Percentiles rank a stretch among this genome's conserved stretches.
phyloP scores from a whole-genome alignment of 2,888 invertebrate genomes.

The Anorthoa munda region DNA sequence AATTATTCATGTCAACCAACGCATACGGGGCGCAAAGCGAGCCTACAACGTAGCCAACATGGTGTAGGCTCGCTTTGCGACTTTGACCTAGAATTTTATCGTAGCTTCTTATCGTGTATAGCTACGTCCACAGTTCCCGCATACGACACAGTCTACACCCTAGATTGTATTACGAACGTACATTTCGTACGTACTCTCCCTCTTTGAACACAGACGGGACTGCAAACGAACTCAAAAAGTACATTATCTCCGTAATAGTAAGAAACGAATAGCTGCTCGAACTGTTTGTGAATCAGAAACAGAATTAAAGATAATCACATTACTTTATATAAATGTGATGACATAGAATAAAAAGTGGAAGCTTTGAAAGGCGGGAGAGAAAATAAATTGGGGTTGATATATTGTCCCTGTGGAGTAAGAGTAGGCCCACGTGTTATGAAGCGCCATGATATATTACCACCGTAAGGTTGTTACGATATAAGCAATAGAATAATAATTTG shows the following conservation, averaged over 20 bases:
- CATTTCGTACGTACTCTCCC: conserved; percentile 18
- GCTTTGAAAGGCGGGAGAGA: conserved; percentile 81
- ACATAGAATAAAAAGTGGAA: conserved; percentile 69
- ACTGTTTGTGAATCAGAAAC: conserved; percentile 32
- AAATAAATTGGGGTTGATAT: conserved; percentile 86
- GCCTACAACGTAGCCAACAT: not conserved
- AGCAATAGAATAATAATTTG: conserved; percentile 63
- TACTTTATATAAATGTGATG: conserved; percentile 49
- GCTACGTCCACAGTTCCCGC: conserved; percentile 23
- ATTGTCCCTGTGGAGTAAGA: conserved; percentile 79
- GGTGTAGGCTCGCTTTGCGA: conserved; percentile 17
- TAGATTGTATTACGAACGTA: conserved; percentile 37
- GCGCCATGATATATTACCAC: conserved; percentile 78
- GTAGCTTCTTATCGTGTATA: conserved; percentile 40
- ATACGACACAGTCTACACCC: conserved; percentile 27
- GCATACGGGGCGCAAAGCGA: conserved; percentile 3
- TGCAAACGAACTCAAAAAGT: conserved; percentile 35
- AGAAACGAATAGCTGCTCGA: conserved; percentile 25
- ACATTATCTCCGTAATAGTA: conserved; percentile 44
- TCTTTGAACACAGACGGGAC: conserved; percentile 30
- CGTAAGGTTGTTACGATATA: conserved; percentile 56
- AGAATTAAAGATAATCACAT: conserved; percentile 46
- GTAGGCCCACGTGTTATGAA: conserved; percentile 78
- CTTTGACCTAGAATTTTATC: conserved; percentile 46
- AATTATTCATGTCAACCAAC: conserved; percentile 7